Evolutionary conservation across 2,797 vertebrate species (phyloP).

Genomic region (Psittacula derbiana): DNA sequence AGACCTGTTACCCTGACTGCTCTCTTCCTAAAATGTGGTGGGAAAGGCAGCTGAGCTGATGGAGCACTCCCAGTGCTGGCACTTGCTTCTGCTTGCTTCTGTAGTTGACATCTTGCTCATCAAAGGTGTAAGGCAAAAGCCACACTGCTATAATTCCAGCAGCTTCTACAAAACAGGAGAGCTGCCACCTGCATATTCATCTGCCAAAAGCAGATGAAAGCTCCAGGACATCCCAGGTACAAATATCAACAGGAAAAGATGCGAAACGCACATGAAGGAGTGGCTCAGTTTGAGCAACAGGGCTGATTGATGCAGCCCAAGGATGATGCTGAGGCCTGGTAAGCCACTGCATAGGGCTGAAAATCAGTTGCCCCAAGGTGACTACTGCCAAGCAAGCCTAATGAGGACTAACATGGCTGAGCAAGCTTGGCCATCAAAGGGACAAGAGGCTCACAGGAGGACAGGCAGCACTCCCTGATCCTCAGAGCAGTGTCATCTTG

Average conservation of each 20-base stretch:
- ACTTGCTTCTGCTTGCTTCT: not conserved
- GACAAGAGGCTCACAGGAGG: accelerated
- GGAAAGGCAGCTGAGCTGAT: accelerated
- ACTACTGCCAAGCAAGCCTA: not conserved
- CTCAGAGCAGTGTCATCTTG: accelerated
- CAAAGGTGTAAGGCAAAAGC: not conserved
- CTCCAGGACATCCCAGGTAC: not conserved
- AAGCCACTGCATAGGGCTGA: accelerated
- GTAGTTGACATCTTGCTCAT: not conserved
- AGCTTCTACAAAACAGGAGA: not conserved
- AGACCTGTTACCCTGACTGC: not conserved
- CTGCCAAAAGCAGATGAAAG: not conserved
- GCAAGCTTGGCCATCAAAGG: not conserved
- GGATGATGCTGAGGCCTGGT: not conserved
- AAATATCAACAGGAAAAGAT: not conserved
- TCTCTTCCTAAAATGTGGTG: not conserved
- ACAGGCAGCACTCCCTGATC: not conserved
- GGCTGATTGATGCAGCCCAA: not conserved
- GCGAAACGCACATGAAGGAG: accelerated
- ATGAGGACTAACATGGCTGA: not conserved
- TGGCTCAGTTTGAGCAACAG: not conserved
- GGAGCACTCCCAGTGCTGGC: accelerated
- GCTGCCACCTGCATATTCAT: not conserved
- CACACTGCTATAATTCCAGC: accelerated
- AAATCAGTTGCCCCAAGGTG: not conserved